A percentile compares a stretch with the other conserved stretches of the same genome.
Evolutionary conservation across 2,888 invertebrate species (phyloP).

Genomic region (Spialia ferax): DNA sequence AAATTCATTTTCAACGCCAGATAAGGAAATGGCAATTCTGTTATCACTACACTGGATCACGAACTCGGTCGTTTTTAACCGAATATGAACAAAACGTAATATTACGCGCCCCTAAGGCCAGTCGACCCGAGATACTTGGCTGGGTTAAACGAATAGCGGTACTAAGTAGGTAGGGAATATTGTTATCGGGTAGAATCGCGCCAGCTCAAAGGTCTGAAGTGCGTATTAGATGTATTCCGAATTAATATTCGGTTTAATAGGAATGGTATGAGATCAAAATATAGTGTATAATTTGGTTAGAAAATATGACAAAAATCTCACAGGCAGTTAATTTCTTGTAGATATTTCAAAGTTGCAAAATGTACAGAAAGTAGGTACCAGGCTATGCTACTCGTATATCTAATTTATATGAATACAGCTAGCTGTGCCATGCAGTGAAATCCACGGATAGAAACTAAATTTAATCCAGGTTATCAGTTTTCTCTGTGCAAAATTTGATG

Average conservation of each 20-base stretch:
- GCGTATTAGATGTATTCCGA: constrained; percentile 21
- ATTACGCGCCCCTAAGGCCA: constrained; percentile 65
- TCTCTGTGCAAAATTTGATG: no score
- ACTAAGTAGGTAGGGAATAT: constrained; percentile 51
- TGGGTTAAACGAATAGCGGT: constrained; percentile 62
- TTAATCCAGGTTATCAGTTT: no score
- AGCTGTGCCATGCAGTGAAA: no score
- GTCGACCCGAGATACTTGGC: constrained; percentile 70
- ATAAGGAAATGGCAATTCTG: constrained; percentile 69
- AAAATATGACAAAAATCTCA: no score
- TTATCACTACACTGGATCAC: constrained; percentile 64
- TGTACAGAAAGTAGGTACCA: no score
- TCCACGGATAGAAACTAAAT: no score
- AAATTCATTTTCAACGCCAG: constrained; percentile 61
- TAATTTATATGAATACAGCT: no score
- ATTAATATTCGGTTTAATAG: constrained; percentile 8
- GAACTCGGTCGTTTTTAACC: constrained; percentile 72
- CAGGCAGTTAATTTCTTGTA: no score
- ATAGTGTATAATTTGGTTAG: background rate
- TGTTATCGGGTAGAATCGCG: constrained; percentile 48
- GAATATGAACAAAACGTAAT: constrained; percentile 69
- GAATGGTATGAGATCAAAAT: no score
- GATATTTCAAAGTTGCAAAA: no score
- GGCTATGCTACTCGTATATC: no score
- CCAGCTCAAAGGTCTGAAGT: constrained; percentile 9